phyloP scores from a whole-genome alignment of 2,888 invertebrate species.

The Yponomeuta evonymella region DNA sequence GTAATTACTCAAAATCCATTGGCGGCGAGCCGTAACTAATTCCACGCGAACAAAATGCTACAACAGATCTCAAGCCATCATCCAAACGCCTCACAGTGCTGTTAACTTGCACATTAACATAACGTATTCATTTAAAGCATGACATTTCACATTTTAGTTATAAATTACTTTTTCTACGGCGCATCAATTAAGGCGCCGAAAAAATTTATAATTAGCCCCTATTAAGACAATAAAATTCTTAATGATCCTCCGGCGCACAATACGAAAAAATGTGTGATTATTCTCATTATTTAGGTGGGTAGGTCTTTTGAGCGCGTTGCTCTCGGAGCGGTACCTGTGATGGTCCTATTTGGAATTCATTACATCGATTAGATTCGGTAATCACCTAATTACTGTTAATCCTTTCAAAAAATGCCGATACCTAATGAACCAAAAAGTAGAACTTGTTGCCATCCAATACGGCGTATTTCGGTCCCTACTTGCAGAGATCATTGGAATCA shows the following conservation, averaged over 20 bases:
- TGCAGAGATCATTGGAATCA: neutral
- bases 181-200: constrained; percentile 74
- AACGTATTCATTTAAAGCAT: constrained; percentile 73
- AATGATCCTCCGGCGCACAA: constrained; percentile 73
- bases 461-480: neutral
- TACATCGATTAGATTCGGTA: constrained; percentile 75
- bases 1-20: constrained; percentile 53
- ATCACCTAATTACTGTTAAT: constrained; percentile 65
- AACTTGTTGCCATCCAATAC: neutral
- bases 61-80: constrained; percentile 51
- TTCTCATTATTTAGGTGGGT: constrained; percentile 74
- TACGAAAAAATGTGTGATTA: constrained; percentile 74
- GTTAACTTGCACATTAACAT: constrained; percentile 69
- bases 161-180: constrained; percentile 70
- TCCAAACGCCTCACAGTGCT: constrained; percentile 59
- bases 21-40: constrained; percentile 65
- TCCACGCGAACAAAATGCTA: constrained; percentile 67
- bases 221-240: constrained; percentile 76
- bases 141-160: constrained; percentile 74
- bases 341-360: constrained; percentile 70
- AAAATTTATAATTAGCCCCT: constrained; percentile 74
- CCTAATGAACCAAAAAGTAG: constrained; percentile 22
- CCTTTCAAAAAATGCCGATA: neutral
- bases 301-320: constrained; percentile 60
- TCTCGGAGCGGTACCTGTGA: constrained; percentile 61